These are phyloP conservation scores for Falco peregrinus DNA, from an alignment of 2,797 vertebrate genomes.

Conservation along the genomic window DNA sequence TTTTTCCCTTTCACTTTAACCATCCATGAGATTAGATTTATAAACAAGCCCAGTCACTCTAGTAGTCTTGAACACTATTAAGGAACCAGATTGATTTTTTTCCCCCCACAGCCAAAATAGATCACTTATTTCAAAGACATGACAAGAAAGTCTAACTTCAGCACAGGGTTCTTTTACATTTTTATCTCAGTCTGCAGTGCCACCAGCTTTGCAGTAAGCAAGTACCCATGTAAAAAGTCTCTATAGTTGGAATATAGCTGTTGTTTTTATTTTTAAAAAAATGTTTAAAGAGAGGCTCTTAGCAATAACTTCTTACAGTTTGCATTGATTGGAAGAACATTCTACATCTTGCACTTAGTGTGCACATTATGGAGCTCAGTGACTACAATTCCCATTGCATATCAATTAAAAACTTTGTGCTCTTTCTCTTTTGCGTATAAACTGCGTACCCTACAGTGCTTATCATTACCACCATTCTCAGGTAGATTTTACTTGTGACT, in stretches of 20 bases:
- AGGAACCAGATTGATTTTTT: constrained; percentile 40
- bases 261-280: not conserved
- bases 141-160: constrained; percentile 46
- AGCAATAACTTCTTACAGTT: not conserved
- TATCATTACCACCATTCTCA: constrained; percentile 20
- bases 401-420: constrained; percentile 54
- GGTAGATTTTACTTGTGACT: constrained; percentile 51
- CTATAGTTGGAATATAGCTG: not conserved
- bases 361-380: not conserved
- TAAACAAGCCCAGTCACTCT: constrained; percentile 44
- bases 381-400: constrained; percentile 43
- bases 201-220: constrained; percentile 34
- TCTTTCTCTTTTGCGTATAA: constrained; percentile 27
- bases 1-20: constrained; percentile 46
- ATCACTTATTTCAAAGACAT: constrained; percentile 59
- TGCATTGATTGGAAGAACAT: constrained; percentile 17
- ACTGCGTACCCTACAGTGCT: not conserved
- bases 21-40: constrained; percentile 54
- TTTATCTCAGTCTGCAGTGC: constrained; percentile 31
- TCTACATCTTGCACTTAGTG: not conserved
- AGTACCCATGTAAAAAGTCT: not conserved
- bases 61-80: constrained; percentile 40
- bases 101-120: constrained; percentile 11
- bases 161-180: not conserved
- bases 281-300: not conserved